phyloP scores from a whole-genome alignment of 2,888 invertebrate genomes.

The Macrophya alboannulata region DNA sequence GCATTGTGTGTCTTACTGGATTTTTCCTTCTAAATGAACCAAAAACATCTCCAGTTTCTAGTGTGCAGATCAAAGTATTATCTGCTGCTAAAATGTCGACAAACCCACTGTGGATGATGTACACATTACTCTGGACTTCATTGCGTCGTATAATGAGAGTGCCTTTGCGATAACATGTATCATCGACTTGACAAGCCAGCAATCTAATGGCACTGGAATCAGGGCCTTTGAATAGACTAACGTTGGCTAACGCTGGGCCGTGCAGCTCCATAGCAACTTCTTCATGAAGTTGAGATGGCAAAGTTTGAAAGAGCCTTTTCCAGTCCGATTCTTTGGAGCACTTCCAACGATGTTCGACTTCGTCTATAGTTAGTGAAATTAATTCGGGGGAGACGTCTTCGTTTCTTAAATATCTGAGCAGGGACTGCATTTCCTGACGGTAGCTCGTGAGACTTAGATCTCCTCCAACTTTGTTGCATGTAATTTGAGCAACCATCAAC shows the following conservation, averaged over 20 bases:
- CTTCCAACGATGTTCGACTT: conserved; percentile 47
- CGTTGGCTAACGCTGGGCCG: conserved; percentile 33
- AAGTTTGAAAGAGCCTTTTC: conserved; percentile 37
- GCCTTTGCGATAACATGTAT: conserved; percentile 57
- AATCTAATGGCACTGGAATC: conserved; percentile 43
- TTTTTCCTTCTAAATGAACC: conserved; percentile 62
- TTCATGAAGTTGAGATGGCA: conserved; percentile 43
- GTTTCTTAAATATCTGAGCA: conserved; percentile 37
- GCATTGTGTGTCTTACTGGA: conserved; percentile 58
- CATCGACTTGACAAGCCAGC: conserved; percentile 32
- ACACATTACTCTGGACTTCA: conserved; percentile 61
- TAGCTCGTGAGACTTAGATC: conserved; percentile 38
- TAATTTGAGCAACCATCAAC: conserved; percentile 43
- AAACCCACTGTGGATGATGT: conserved; percentile 62
- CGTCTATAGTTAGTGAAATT: conserved; percentile 33
- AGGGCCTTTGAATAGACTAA: conserved; percentile 20
- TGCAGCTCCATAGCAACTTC: conserved; percentile 39
- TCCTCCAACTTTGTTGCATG: conserved; percentile 34
- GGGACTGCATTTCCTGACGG: conserved; percentile 41
- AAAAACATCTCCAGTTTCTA: conserved; percentile 63
- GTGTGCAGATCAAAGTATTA: conserved; percentile 61
- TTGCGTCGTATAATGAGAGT: conserved; percentile 62
- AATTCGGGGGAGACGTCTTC: conserved; percentile 28
- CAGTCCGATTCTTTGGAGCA: conserved; percentile 43
- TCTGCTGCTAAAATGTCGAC: conserved; percentile 65